Base-by-base conservation (phyloP, 2,888 invertebrate genomes). In the Drosophila mimica region DNA sequence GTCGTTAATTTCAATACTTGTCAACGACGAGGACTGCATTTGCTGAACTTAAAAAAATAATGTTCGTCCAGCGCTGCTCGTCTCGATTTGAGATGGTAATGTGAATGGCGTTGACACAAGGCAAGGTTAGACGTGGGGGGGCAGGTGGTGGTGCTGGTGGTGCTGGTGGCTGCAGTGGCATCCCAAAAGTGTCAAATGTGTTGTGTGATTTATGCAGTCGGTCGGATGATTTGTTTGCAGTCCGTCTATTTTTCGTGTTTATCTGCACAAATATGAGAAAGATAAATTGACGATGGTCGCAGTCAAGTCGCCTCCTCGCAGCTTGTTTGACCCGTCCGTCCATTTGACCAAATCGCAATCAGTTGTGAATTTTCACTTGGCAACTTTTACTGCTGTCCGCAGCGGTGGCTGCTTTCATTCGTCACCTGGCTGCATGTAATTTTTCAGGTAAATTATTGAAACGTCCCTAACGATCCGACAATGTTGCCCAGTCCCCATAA, bases 151-250 rank as follows among this genome's bases (percentile, higher is more conserved):
- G 34, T 43, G 20, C 3, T 6, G 17, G 53, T 46, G 57, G 46
- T 25, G 46, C 1, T 30, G 52, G 36, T 52, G 52, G 77, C 60
- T 62, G 68, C 67, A 59, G 83, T 84, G 79, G 82, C 88, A 91
- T 91, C 88, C 91, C 91, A 87, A 91, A 91, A 90, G 91, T 92
- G 91, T 92, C 91, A 91, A 91, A 89, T 84, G 86, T 82, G 82
- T 84, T 89, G 88, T 85, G 91, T 92, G 92, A 91, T 91, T 91
- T 91, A 91, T 91, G 91, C 92, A 90, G 91, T 91, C 87, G 81
- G 88, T 83, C 90, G 91, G 85, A 92, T 92, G 92, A 91, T 91
- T 91, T 91, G 91, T 91, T 90, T 91, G 91, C 92, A 91, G 90
- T 91, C 90, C 91, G 84, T 91, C 91, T 91, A 83, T 86, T 83